Percentiles rank a stretch among this genome's conserved stretches.
Evolutionary conservation across 2,113 vertebrate species (phyloP).

Genomic region (Thinocorus orbignyianus): DNA sequence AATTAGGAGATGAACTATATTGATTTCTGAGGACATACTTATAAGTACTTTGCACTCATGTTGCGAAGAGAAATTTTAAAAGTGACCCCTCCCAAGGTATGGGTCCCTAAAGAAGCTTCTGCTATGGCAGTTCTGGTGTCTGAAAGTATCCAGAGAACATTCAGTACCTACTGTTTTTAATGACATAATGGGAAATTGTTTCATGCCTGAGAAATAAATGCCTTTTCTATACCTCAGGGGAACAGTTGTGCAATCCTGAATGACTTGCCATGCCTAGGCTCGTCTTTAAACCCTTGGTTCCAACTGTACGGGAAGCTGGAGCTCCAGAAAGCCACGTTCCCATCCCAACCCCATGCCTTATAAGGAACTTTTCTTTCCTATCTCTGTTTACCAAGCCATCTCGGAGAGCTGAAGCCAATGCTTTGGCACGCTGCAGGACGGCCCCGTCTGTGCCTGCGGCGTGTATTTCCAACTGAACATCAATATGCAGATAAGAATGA

Average conservation of each 20-base stretch:
- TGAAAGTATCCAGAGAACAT: background rate
- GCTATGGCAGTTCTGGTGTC: background rate
- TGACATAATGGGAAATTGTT: constrained; percentile 13
- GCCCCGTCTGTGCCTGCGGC: accelerated
- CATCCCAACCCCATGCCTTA: background rate
- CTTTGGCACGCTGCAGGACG: accelerated
- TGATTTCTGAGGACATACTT: background rate
- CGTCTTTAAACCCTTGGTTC: background rate
- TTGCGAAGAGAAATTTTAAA: background rate
- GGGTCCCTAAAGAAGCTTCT: background rate
- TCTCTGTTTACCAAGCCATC: background rate
- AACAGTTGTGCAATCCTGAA: background rate
- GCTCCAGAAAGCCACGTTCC: background rate
- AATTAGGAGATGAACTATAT: background rate
- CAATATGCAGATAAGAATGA: background rate
- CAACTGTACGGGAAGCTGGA: background rate
- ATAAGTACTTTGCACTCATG: background rate
- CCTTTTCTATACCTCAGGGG: constrained; percentile 30
- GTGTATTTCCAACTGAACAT: background rate
- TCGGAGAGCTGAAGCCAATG: accelerated
- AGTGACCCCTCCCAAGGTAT: background rate
- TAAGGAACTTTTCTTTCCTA: background rate
- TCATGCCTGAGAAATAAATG: constrained; percentile 24
- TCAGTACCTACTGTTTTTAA: constrained; percentile 18
- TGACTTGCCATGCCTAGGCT: constrained; percentile 12